Percentiles rank a stretch among this genome's conserved stretches.
These are phyloP conservation scores for Petrophora chlorosata DNA, from an alignment of 2,888 invertebrate genomes.

Conservation along the genomic window DNA sequence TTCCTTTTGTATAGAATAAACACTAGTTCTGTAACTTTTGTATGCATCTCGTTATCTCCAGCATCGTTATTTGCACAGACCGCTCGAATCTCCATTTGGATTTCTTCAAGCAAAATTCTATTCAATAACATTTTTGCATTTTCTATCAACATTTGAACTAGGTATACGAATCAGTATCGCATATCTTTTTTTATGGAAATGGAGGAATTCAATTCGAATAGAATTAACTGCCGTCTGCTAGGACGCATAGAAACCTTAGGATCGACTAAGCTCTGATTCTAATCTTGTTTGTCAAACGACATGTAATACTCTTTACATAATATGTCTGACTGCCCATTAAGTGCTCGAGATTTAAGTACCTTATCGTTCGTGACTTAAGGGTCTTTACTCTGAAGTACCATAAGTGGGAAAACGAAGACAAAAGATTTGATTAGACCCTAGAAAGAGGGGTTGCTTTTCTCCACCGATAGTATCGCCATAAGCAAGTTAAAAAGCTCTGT, in stretches of 20 bases:
- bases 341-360: constrained; percentile 26
- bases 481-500: constrained; percentile 3
- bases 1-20: constrained; percentile 44
- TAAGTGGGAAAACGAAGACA: constrained; percentile 13
- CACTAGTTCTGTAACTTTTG: constrained; percentile 49
- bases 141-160: constrained; percentile 20
- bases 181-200: constrained; percentile 3
- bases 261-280: constrained; percentile 40
- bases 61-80: constrained; percentile 58
- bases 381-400: constrained; percentile 1
- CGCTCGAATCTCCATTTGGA: constrained; percentile 45
- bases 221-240: constrained; percentile 20
- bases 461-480: background rate
- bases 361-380: constrained; percentile 6
- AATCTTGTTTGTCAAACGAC: constrained; percentile 53
- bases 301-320: constrained; percentile 46
- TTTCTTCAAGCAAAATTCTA: constrained; percentile 34
- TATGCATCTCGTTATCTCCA: constrained; percentile 69
- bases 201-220: constrained; percentile 1
- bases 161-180: background rate
- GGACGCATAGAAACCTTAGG: constrained; percentile 44
- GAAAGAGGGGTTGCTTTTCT: constrained; percentile 1
- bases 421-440: constrained; percentile 10
- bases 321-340: constrained; percentile 44
- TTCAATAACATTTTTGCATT: constrained; percentile 25